Evolutionary conservation across 2,113 vertebrate species (phyloP).

Genomic region (Antechinus flavipes): DNA sequence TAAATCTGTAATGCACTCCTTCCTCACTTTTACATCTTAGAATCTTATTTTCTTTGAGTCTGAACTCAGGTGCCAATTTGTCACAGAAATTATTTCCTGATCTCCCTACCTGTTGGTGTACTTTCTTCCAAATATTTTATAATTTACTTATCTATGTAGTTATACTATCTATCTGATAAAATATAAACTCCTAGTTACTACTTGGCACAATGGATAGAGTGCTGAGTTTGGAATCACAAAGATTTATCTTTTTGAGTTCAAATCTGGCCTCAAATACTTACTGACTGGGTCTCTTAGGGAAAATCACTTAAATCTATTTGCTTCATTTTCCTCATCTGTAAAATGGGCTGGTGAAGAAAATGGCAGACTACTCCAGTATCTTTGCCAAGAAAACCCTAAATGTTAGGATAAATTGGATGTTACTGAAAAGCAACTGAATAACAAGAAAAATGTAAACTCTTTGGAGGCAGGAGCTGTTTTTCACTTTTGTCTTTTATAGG

Average conservation of each 20-base stretch:
- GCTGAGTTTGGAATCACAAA: neutral
- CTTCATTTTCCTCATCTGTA: neutral
- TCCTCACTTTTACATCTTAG: neutral
- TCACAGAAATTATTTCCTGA: neutral
- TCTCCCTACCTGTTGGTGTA: neutral
- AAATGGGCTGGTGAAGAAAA: neutral
- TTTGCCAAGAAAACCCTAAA: neutral
- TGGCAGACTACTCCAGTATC: neutral
- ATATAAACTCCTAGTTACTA: neutral
- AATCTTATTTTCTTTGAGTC: neutral
- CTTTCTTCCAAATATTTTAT: neutral
- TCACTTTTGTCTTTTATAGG: neutral
- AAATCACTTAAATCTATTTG: neutral
- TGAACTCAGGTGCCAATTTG: neutral
- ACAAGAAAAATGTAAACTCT: neutral
- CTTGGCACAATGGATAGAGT: neutral
- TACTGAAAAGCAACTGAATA: too few species aligned
- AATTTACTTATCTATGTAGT: neutral
- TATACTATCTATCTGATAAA: neutral
- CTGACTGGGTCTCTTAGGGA: neutral
- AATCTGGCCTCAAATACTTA: neutral
- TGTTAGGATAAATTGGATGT: too few species aligned
- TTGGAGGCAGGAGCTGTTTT: neutral
- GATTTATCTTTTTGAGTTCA: neutral
- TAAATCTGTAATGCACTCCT: neutral